A percentile compares a stretch with the other conserved stretches of the same genome.
Conservation (phyloP, 1,140 invertebrate genomes). For the Ladona fulva region DNA sequence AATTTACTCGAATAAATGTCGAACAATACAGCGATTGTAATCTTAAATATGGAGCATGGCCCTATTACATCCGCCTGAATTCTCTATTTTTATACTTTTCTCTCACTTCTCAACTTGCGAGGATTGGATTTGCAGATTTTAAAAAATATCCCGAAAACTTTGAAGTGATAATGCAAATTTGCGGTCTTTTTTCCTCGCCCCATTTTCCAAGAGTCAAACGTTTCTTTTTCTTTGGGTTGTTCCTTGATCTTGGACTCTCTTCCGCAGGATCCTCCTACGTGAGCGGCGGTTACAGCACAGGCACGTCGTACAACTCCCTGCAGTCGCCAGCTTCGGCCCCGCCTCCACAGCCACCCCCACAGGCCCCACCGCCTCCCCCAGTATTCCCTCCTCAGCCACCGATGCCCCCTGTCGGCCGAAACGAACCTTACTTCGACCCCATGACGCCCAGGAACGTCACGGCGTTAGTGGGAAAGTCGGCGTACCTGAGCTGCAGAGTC, state of each 20-base stretch:
- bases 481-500: slow-evolving; percentile 70
- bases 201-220: no score
- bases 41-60: no score
- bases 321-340: neutral
- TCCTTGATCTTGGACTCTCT: neutral
- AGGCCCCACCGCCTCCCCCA: neutral
- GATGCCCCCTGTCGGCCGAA: slow-evolving; percentile 17
- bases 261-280: neutral
- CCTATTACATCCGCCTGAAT: no score
- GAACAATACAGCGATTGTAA: no score
- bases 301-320: neutral
- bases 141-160: no score
- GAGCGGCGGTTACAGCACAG: neutral
- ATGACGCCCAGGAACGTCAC: slow-evolving; percentile 57
- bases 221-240: no score
- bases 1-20: no score
- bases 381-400: slow-evolving; percentile 7
- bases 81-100: no score
- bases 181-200: no score
- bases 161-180: no score
- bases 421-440: slow-evolving; percentile 51
- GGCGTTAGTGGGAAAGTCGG: slow-evolving; percentile 61
- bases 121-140: no score
- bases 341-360: neutral
- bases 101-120: no score